Conservation (phyloP, 2,113 vertebrate species). For the Tupaia chinensis region DNA sequence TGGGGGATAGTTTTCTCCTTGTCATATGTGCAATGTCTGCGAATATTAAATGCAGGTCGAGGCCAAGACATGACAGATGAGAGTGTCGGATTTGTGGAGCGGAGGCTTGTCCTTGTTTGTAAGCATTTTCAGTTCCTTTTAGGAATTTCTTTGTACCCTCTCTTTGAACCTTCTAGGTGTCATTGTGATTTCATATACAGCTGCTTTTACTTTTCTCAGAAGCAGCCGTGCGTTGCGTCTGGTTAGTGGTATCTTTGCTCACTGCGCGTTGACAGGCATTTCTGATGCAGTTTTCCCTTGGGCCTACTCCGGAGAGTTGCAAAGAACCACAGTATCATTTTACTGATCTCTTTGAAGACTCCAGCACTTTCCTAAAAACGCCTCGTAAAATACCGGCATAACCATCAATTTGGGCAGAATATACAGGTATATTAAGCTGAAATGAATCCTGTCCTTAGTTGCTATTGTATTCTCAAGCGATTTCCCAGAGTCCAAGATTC, state of each 20-base stretch:
- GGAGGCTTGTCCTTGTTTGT: background rate
- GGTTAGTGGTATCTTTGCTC: background rate
- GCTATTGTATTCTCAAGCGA: background rate
- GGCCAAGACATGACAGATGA: background rate
- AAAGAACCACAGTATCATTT: background rate
- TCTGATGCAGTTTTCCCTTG: background rate
- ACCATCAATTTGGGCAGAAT: background rate
- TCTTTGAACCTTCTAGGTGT: background rate
- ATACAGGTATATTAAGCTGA: background rate
- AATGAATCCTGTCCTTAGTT: background rate
- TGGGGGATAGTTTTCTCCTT: background rate
- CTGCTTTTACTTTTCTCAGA: background rate
- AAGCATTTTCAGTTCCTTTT: conserved; percentile 19
- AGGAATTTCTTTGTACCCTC: background rate
- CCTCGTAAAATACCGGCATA: background rate
- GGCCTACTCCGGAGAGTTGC: conserved; percentile 7
- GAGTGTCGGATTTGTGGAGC: background rate
- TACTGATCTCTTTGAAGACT: conserved; percentile 9
- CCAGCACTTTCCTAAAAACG: conserved; percentile 11
- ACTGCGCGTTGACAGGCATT: background rate
- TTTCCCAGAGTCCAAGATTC: background rate
- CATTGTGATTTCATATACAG: background rate
- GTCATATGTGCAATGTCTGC: background rate
- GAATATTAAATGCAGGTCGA: background rate
- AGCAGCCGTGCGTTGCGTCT: background rate